Base-by-base conservation (phyloP, 2,888 invertebrate genomes). In the Dasysyrphus tricinctus region DNA sequence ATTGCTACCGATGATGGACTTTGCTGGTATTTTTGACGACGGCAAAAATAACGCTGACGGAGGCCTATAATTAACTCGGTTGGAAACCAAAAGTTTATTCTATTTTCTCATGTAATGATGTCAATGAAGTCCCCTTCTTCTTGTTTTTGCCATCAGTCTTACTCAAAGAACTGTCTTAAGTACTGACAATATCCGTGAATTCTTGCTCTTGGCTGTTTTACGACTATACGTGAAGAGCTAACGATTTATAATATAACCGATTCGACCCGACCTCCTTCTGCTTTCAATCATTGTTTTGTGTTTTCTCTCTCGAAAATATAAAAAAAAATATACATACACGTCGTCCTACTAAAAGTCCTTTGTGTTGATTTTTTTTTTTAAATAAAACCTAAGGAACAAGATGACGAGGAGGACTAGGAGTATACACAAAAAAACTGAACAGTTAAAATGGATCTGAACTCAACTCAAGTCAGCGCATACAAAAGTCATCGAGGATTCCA, bases 401-500 rank as follows among this genome's bases (percentile, higher is more conserved):
- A 70, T 11, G 16, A 34, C n/a, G 44, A 63, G 29, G 34, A 65
- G 44, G 34, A 65, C 42, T 16, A 65, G 44, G 34, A 65, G 29
- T 16, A 65, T 44, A 77, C 24, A 63, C n/a, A 63, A n/a, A 57
- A 57, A 44, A 77, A 49, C 69, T 74, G 69, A 79, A 83, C 80
- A 76, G 78, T 86, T 86, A 79, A 86, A 86, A 86, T 86, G 86
- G 79, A 86, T 82, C 85, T 44, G 44, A 61, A 42, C 77, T 86
- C 80, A 78, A 82, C 65, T 86, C 75, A 78, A 86, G 81, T 78
- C 78, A 86, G 78, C 75, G 86, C 82, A 86, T 78, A 78, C 72
- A 81, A 67, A 86, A 86, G 86, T 86, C 86, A 86, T 86, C 74
- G 82, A 82, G 86, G 75, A 86, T 75, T 86, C 82, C 82, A 86